phyloP scores from a whole-genome alignment of 2,797 vertebrate species.

The Sciurus vulgaris region DNA sequence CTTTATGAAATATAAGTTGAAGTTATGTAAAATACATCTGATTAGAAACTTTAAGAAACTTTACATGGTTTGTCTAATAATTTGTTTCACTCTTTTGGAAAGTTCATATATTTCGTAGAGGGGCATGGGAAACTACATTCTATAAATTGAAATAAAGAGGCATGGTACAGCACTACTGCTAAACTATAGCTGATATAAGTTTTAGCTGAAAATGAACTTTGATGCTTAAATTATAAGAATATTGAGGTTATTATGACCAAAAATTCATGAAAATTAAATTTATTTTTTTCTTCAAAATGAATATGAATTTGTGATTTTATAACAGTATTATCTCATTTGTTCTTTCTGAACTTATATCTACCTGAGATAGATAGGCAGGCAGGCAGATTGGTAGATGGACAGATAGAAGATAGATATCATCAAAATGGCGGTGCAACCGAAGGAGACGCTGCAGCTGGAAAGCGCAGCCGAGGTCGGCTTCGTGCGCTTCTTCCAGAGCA shows the following conservation, averaged over 20 bases:
- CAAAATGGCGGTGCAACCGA: slow-evolving; percentile 94
- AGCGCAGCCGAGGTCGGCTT: slow-evolving; percentile 92
- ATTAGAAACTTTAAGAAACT: too few relatives aligned
- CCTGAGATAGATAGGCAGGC: too few relatives aligned
- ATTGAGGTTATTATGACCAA: too few relatives aligned
- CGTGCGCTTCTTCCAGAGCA: slow-evolving; percentile 91
- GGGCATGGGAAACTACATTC: not conserved
- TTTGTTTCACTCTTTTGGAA: not conserved
- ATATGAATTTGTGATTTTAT: not conserved
- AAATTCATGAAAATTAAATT: not conserved
- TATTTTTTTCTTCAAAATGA: not conserved
- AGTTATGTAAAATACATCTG: not conserved
- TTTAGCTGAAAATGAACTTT: not conserved
- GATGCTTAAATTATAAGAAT: not conserved
- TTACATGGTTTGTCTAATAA: not conserved
- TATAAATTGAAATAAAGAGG: too few relatives aligned
- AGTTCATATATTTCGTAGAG: not conserved
- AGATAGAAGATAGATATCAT: too few relatives aligned
- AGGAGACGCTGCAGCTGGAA: slow-evolving; percentile 94
- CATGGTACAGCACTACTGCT: too few relatives aligned
- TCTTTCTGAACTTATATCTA: too few relatives aligned
- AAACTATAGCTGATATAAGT: not conserved
- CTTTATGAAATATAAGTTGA: not conserved
- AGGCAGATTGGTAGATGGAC: too few relatives aligned
- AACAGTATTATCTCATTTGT: not conserved